Base-by-base conservation (phyloP, 2,888 invertebrate genomes). In the Apamea anceps region DNA sequence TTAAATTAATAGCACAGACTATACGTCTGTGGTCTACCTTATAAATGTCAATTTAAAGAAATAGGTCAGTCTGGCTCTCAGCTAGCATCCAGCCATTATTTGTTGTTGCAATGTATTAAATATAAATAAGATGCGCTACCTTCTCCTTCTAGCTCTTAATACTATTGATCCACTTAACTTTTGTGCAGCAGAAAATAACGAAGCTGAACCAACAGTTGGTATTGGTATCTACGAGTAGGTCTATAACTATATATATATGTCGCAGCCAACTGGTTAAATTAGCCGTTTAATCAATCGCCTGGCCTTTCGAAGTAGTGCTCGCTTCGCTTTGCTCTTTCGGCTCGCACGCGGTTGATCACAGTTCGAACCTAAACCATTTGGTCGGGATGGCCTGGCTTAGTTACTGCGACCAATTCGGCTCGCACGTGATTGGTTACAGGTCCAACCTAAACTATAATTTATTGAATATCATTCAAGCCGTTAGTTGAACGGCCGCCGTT, bases 41-140 rank as follows among this genome's bases (percentile, higher is more conserved):
- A 86, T 78, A 78, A 78, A 85, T 74, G 68, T 76, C 85, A 87
- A 80, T 80, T 72, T 67, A 57, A 37, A 80, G 72, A 87, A 85
- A 77, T 85, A 73, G 77, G 72, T 77, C 87, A 85, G 68, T 71
- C 51, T 72, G 32, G 18, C 42, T 77, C 65, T 67, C 81, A 28
- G 83, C 75, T 72, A 63, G 72, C 42, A 77, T 73, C 21, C n/a
- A 60, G 63, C 75, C 84, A 78, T 84, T 84, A 85, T 87, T 85
- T 87, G 87, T 77, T 75, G 75, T 80, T 80, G 80, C 79, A 75
- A 71, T 72, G 79, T 75, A 77, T 87, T 72, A 72, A 77, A 87
- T 75, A 77, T 70, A 84, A 62, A 87, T 80, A 84, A 32, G 60
- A 77, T 62, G 54, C 82, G 60, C 66, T 72, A 67, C 25, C 51